A percentile compares a stretch with the other conserved stretches of the same genome.
Conservation (phyloP, 1,140 invertebrate species). For the Coenobita brevimanus region DNA sequence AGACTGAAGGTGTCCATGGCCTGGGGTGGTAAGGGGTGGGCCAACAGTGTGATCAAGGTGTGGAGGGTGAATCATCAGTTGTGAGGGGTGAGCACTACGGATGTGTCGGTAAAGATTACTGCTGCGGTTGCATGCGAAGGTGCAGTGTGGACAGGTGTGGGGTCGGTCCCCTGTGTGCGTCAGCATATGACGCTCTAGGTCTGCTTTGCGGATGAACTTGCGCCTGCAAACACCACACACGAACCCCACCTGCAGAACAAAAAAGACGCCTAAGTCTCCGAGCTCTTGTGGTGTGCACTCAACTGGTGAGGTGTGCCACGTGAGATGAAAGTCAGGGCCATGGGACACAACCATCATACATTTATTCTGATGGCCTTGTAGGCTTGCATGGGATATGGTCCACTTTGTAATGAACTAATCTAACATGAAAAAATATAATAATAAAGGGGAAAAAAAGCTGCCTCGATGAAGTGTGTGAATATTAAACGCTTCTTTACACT, state of each 20-base stretch:
- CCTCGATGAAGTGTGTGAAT: too few species aligned
- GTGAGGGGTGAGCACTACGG: slow-evolving; percentile 58
- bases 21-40: slow-evolving; percentile 34
- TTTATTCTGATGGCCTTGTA: too few species aligned
- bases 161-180: slow-evolving; percentile 61
- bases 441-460: too few species aligned
- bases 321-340: too few species aligned
- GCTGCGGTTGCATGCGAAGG: slow-evolving; percentile 63
- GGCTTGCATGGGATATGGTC: too few species aligned
- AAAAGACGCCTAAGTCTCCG: slow-evolving; percentile 60
- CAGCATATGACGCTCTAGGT: slow-evolving; percentile 62
- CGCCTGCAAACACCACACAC: slow-evolving; percentile 61
- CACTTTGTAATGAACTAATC: too few species aligned
- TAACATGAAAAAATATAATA: too few species aligned
- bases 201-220: slow-evolving; percentile 54
- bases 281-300: neutral
- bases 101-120: slow-evolving; percentile 68
- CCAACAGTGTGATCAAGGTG: slow-evolving; percentile 14
- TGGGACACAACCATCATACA: too few species aligned
- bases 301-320: too few species aligned
- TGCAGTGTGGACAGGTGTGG: slow-evolving; percentile 60
- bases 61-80: slow-evolving; percentile 21
- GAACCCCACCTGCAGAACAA: slow-evolving; percentile 54
- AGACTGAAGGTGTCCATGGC: slow-evolving; percentile 42
- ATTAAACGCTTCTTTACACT: too few species aligned